Conservation (phyloP, 2,797 vertebrate genomes). For the Molothrus aeneus region DNA sequence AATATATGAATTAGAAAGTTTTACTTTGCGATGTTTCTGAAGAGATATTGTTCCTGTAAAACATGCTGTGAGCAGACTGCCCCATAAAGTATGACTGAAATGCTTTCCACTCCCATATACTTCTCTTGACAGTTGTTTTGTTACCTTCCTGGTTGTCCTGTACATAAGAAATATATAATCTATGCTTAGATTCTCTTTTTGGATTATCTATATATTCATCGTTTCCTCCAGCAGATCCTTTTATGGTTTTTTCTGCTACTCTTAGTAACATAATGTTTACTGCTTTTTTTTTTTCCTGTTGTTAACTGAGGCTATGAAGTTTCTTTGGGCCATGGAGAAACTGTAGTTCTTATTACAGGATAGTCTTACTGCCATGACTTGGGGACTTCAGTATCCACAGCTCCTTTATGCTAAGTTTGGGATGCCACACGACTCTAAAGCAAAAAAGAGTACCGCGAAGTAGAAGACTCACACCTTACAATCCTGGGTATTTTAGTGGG, state of each 20-base stretch:
- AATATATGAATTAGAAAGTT: background rate
- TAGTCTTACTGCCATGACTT: background rate
- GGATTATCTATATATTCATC: background rate
- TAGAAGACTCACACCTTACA: background rate
- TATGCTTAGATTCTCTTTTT: background rate
- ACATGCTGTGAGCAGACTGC: background rate
- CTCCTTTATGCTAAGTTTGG: background rate
- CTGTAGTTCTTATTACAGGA: background rate
- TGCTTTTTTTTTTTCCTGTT: background rate
- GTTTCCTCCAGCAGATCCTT: background rate
- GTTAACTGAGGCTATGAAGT: background rate
- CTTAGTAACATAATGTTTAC: background rate
- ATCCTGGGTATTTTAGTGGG: background rate
- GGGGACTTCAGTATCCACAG: background rate
- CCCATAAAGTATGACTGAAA: background rate
- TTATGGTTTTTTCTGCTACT: background rate
- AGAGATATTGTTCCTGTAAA: background rate
- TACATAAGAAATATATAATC: background rate
- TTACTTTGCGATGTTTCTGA: background rate
- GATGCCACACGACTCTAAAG: rapidly evolving
- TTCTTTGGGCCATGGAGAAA: background rate
- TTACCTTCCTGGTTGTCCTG: background rate
- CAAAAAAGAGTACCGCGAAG: background rate
- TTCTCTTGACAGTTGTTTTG: background rate
- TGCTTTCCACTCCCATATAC: background rate